A percentile compares a stretch with the other conserved stretches of the same genome.
Conservation (phyloP, 2,113 vertebrate genomes). For the Chionomys nivalis region DNA sequence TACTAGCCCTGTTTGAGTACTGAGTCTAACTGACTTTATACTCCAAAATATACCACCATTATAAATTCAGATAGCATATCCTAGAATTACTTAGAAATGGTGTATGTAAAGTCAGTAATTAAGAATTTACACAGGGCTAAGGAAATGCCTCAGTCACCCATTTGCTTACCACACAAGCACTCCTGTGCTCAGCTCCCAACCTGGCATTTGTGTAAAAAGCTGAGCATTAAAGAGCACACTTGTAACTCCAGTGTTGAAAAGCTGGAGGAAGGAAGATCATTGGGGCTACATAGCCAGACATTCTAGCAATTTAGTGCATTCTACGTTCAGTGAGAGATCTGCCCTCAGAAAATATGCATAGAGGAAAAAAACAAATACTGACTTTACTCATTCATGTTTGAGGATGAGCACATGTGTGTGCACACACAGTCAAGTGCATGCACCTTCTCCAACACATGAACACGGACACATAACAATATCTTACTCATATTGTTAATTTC, state of each 20-base stretch:
- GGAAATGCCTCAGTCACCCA: neutral
- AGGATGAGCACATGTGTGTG: neutral
- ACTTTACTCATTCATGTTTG: neutral
- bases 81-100: neutral
- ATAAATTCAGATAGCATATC: neutral
- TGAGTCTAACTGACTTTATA: neutral
- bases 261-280: neutral
- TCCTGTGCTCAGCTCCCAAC: neutral
- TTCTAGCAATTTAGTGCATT: no score
- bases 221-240: neutral
- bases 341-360: neutral
- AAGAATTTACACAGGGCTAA: neutral
- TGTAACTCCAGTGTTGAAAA: neutral
- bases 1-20: neutral
- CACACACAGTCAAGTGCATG: no score
- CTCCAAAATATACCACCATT: neutral
- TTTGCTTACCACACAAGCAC: neutral
- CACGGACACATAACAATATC: neutral
- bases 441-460: neutral
- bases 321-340: neutral
- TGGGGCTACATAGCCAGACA: no score
- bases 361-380: neutral
- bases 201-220: neutral
- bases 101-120: neutral
- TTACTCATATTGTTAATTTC: neutral